Conservation (phyloP, 2,797 vertebrate species). For the Artibeus jamaicensis region DNA sequence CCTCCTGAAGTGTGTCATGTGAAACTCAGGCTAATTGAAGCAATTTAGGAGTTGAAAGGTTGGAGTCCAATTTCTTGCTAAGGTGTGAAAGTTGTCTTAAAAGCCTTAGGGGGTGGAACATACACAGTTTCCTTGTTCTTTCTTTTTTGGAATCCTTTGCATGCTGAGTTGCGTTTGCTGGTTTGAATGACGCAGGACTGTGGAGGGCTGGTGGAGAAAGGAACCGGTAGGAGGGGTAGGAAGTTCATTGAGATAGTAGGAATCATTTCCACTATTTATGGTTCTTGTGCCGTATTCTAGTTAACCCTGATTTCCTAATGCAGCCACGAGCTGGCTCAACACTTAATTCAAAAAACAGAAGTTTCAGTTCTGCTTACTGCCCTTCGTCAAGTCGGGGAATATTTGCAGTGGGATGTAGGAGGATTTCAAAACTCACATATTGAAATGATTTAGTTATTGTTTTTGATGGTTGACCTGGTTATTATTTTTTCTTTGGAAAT, state of each 20-base stretch:
- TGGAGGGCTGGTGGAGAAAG: background rate
- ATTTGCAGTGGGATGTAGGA: background rate
- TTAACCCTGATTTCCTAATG: conserved; percentile 17
- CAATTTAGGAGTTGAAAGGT: background rate
- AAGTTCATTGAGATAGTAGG: background rate
- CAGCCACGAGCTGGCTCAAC: background rate
- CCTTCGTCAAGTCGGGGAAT: background rate
- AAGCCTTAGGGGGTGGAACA: background rate
- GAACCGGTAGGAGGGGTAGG: background rate
- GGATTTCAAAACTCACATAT: background rate
- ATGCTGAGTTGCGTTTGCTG: background rate
- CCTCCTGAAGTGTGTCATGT: background rate
- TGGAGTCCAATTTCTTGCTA: background rate
- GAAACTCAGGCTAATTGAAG: background rate
- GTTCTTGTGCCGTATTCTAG: background rate
- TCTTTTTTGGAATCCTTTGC: background rate
- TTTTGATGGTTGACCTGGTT: background rate
- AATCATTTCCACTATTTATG: background rate
- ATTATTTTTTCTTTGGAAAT: background rate
- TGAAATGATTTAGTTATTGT: background rate
- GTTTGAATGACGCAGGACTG: background rate
- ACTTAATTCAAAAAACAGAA: conserved; percentile 27
- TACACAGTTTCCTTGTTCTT: background rate
- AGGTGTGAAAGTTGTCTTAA: background rate
- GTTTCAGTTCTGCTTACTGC: conserved; percentile 34